phyloP scores from a whole-genome alignment of 1,140 invertebrate species.

The Atta texana region DNA sequence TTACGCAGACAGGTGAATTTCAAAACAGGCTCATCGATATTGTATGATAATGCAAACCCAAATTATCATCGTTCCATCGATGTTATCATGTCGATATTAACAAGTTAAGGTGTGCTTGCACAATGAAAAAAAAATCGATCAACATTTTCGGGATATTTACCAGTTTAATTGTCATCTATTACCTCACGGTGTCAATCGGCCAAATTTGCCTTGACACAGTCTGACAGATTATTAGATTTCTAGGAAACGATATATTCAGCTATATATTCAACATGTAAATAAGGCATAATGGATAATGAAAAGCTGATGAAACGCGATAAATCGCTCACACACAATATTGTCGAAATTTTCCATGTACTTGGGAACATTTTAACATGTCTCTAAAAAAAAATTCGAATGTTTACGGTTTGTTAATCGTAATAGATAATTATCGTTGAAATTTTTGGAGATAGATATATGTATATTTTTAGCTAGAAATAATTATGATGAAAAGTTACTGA shows the following conservation, averaged over 20 bases:
- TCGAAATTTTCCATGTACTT: not conserved
- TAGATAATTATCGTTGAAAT: not conserved
- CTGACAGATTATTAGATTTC: not conserved
- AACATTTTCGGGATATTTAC: constrained; percentile 17
- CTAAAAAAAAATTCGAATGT: not conserved
- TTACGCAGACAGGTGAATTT: constrained; percentile 52
- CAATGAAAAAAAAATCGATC: constrained; percentile 29
- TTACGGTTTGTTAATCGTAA: not conserved
- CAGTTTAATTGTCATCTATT: not conserved
- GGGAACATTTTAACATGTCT: not conserved
- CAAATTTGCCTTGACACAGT: constrained; percentile 3
- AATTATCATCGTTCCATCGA: constrained; percentile 33
- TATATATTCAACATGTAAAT: constrained; percentile 12
- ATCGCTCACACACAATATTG: not conserved
- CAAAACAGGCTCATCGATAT: constrained; percentile 25
- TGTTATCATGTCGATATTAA: constrained; percentile 34
- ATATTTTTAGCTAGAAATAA: not conserved
- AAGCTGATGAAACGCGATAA: not conserved
- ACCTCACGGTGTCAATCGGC: not conserved
- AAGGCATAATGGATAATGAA: not conserved
- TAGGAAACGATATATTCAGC: not conserved
- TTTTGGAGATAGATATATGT: not conserved
- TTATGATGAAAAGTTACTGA: constrained; percentile 20
- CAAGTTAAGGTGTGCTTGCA: constrained; percentile 14
- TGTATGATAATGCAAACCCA: constrained; percentile 36